Evolutionary conservation across 2,113 vertebrate species (phyloP), one percentile per base, ranked within the genome.

Genomic region (Chaetura pelagica): DNA sequence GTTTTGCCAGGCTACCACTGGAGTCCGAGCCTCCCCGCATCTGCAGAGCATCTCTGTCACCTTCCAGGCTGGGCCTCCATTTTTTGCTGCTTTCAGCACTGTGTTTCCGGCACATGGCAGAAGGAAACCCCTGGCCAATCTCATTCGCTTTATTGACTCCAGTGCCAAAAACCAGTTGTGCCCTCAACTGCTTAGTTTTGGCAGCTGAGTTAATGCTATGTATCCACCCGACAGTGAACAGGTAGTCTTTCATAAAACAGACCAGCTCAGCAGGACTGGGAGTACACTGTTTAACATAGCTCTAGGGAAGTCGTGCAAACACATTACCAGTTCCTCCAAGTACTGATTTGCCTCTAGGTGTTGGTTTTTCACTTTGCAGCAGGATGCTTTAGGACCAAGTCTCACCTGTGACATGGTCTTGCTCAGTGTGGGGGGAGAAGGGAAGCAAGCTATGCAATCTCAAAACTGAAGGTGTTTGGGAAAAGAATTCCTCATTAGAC

Each of bases 231-330:
- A 78, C 51, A 92, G 62, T 51, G 88, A 44, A 82, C 6, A 90
- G 66, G 81, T 81, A 26, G 8, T 42, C 83, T 96, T 92, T 94
- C 90, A 64, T 79, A 85, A 94, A 92, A 80, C 58, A 88, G 67
- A 77, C 63, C 61, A 80, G 62, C 46, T 84, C 67, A 87, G 35
- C 35, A 94, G 73, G 58, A 72, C 12, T 91, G 59, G 52, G 79
- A 75, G 77, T 73, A 63, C 89, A 67, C 88, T 10, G 13, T 71
- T 95, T 84, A 24, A 89, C 96, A 89, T 48, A 91, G 38, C 78
- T 96, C 24, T 24, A 84, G 93, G 34, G 52, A 88, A 94, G 75
- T 81, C 72, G 86, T 54, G 80, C 49, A 66, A 97, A 96, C 74
- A 84, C 21, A 48, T 66, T 63, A 48, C 23, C 9, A n/a, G 68